Conservation (phyloP, 1,140 invertebrate species). For the Holcopasites calliopsidis region DNA sequence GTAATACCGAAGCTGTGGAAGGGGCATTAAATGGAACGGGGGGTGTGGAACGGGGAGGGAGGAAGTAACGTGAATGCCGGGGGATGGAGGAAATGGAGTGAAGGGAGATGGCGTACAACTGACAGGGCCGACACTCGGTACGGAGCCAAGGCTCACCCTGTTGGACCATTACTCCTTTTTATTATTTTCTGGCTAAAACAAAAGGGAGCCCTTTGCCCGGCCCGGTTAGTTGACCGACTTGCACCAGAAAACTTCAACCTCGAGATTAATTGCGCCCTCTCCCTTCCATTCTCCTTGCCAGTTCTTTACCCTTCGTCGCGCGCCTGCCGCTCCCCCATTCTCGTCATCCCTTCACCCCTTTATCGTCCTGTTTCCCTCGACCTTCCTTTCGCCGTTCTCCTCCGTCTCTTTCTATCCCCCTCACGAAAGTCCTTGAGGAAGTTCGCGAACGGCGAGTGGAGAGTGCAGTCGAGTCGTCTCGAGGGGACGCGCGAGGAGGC, state of each 20-base stretch:
- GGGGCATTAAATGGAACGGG: slow-evolving; percentile 6
- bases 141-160: slow-evolving; percentile 23
- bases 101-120: slow-evolving; percentile 22
- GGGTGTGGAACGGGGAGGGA: not conserved
- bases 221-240: slow-evolving; percentile 43
- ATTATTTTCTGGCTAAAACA: slow-evolving; percentile 55
- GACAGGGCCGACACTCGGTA: slow-evolving; percentile 31
- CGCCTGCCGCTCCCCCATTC: slow-evolving; percentile 16
- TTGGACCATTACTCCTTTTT: slow-evolving; percentile 51
- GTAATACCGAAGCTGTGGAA: slow-evolving; percentile 5
- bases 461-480: slow-evolving; percentile 5
- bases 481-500: not conserved
- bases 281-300: not conserved
- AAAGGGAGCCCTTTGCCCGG: slow-evolving; percentile 39
- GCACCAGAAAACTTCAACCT: slow-evolving; percentile 51
- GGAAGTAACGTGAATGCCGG: not conserved
- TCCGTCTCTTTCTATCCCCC: slow-evolving; percentile 17
- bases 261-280: slow-evolving; percentile 43
- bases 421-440: slow-evolving; percentile 45
- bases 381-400: slow-evolving; percentile 24
- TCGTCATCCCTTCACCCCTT: slow-evolving; percentile 23
- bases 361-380: slow-evolving; percentile 28
- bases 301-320: not conserved
- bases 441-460: slow-evolving; percentile 28
- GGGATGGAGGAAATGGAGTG: slow-evolving; percentile 18